A percentile compares a stretch with the other conserved stretches of the same genome.
phyloP scores from a whole-genome alignment of 2,888 invertebrate species.

The Ophion costatus region DNA sequence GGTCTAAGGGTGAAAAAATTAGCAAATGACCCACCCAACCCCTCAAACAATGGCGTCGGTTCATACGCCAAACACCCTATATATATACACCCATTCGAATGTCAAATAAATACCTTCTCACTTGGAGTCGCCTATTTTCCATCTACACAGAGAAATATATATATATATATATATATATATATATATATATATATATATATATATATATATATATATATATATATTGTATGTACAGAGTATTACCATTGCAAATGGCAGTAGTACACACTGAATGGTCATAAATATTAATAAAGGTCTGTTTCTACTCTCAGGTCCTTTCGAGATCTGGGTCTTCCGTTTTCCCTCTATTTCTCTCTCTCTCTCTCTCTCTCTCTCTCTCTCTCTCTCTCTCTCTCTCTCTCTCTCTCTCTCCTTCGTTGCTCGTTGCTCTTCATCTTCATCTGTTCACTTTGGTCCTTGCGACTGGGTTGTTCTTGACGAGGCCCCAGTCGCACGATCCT shows the following conservation, averaged over 20 bases:
- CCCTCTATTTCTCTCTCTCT: conserved; percentile 1
- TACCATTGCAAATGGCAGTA: conserved; percentile 79
- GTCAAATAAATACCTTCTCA: conserved; percentile 40
- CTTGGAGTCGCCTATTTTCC: conserved; percentile 54
- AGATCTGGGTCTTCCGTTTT: conserved; percentile 25
- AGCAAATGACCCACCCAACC: too few relatives aligned
- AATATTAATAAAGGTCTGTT: conserved; percentile 79
- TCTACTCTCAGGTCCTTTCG: conserved; percentile 75
- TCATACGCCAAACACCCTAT: too few relatives aligned
- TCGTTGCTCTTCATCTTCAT: too few relatives aligned
- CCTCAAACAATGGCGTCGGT: too few relatives aligned
- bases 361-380: conserved; percentile 24
- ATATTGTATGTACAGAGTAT: conserved; percentile 58
- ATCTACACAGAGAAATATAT: conserved; percentile 17
- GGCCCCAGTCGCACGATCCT: too few relatives aligned
- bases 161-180: neutral
- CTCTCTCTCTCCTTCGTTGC: neutral
- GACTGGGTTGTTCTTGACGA: too few relatives aligned
- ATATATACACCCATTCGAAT: neutral
- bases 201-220: neutral
- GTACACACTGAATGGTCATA: conserved; percentile 77
- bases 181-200: conserved; percentile 11
- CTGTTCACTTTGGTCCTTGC: too few relatives aligned
- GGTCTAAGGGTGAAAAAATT: too few relatives aligned
- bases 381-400: neutral